phyloP scores from a whole-genome alignment of 2,797 vertebrate genomes.

The Oreortyx pictus region DNA sequence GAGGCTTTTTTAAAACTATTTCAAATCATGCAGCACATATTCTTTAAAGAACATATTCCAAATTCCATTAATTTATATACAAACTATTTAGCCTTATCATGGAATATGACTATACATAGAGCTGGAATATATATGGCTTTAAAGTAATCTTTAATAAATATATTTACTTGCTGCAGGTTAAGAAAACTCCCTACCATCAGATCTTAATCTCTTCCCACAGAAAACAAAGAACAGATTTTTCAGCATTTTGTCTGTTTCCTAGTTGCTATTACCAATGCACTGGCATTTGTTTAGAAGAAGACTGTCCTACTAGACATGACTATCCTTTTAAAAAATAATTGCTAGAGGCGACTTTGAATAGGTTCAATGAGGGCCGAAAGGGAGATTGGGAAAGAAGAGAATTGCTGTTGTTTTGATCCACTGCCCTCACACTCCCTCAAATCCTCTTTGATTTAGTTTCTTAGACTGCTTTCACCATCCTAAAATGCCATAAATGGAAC shows the following conservation, averaged over 20 bases:
- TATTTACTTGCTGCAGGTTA: conserved; percentile 14
- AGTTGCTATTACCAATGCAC: conserved; percentile 27
- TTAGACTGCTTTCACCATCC: not conserved
- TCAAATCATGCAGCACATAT: not conserved
- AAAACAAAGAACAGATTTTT: conserved; percentile 58
- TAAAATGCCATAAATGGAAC: not conserved
- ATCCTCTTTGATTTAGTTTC: conserved; percentile 43
- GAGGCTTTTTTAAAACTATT: not conserved
- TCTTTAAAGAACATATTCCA: not conserved
- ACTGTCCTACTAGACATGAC: conserved; percentile 7
- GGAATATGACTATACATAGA: not conserved
- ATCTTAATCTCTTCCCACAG: conserved; percentile 1
- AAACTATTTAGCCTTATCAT: not conserved
- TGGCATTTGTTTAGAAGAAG: conserved; percentile 57
- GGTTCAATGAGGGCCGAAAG: conserved; percentile 2
- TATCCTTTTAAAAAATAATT: conserved; percentile 41
- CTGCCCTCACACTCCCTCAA: not conserved
- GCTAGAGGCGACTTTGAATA: conserved; percentile 6
- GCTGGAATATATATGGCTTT: not conserved
- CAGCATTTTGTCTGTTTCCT: not conserved
- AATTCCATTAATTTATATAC: not conserved
- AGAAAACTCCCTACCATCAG: conserved; percentile 26
- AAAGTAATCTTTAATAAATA: conserved; percentile 9
- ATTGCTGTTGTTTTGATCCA: conserved; percentile 49
- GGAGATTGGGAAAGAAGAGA: conserved; percentile 20